Percentiles rank a stretch among this genome's conserved stretches.
Conservation (phyloP, 2,113 vertebrate genomes). For the Anthoscopus minutus region DNA sequence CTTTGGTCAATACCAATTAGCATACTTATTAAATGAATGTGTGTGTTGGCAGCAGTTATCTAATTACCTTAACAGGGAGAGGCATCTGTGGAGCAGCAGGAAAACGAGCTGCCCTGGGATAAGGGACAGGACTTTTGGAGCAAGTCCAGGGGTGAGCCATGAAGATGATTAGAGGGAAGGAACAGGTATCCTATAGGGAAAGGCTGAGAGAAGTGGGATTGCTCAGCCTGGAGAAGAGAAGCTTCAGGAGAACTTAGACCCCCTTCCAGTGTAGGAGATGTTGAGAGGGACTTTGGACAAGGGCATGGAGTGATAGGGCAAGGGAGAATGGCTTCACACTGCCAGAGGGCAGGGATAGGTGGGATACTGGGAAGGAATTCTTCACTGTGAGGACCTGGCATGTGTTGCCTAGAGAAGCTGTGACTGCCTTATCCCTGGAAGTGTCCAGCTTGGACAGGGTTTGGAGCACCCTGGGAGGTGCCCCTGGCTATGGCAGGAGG, state of each 20-base stretch:
- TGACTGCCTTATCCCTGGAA: not conserved
- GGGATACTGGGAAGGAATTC: not conserved
- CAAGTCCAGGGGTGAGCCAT: not conserved
- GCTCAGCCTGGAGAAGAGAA: not conserved
- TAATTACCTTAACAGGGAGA: slow-evolving; percentile 5
- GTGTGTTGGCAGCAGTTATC: slow-evolving; percentile 1
- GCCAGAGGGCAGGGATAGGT: not conserved
- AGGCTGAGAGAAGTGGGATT: not conserved
- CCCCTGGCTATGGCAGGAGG: not conserved
- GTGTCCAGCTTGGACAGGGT: not conserved
- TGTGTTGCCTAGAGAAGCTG: not conserved
- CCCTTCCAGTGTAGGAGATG: not conserved
- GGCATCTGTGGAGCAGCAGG: not conserved
- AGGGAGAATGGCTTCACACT: not conserved
- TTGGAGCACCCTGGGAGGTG: not conserved
- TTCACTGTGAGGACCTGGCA: not conserved
- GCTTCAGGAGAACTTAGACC: not conserved
- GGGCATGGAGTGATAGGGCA: not conserved
- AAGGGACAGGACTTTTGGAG: not conserved
- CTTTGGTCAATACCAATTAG: slow-evolving; percentile 59
- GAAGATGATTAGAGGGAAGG: not conserved
- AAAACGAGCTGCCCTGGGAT: not conserved
- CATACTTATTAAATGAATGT: slow-evolving; percentile 22
- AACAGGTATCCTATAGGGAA: not conserved
- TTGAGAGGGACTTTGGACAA: not conserved